Conservation (phyloP, 2,113 vertebrate species). For the Pollimyrus isidori region DNA sequence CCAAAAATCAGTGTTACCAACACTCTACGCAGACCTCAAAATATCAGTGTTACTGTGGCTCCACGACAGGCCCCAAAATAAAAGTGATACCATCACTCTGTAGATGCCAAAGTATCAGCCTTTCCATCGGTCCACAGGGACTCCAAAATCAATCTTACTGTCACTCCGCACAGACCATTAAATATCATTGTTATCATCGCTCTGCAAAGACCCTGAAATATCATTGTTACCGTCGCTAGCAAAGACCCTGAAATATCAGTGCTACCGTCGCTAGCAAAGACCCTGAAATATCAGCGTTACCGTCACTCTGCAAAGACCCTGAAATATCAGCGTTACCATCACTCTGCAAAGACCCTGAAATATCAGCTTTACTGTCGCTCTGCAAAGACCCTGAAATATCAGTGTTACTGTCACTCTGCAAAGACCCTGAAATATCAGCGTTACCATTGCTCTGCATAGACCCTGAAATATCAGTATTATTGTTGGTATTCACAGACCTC, state of each 20-base stretch:
- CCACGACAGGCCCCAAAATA: background rate
- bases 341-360: background rate
- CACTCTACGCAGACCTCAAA: background rate
- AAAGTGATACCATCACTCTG: background rate
- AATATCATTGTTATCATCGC: background rate
- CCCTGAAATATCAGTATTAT: no score
- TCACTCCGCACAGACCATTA: background rate
- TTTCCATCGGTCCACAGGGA: no score
- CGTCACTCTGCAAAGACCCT: no score
- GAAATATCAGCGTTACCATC: no score
- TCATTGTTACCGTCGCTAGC: background rate
- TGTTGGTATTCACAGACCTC: no score
- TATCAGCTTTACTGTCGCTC: background rate
- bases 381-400: no score
- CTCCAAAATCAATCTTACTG: background rate
- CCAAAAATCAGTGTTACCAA: background rate
- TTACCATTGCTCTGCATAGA: background rate
- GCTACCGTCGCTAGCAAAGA: no score
- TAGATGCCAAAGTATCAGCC: no score
- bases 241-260: no score
- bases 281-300: no score
- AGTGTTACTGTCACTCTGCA: no score
- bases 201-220: background rate
- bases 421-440: background rate
- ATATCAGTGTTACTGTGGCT: background rate